Percentiles rank a stretch among this genome's conserved stretches.
phyloP scores from a whole-genome alignment of 1,140 invertebrate species.

The Zaprionus lachaisei region DNA sequence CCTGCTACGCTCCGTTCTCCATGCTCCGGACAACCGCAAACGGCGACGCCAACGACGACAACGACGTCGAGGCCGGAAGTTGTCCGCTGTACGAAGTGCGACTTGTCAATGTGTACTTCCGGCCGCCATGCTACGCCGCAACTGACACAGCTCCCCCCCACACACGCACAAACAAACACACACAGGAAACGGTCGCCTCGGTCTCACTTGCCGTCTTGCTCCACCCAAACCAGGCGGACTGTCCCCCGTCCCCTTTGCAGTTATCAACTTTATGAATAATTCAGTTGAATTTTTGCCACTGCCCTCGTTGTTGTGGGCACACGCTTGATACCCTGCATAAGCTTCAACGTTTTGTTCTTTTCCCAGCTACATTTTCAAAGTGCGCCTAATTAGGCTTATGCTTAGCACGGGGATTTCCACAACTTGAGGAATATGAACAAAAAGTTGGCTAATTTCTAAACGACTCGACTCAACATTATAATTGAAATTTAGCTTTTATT shows the following conservation, averaged over 20 bases:
- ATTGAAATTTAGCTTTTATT: background rate
- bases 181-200: slow-evolving; percentile 26
- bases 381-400: slow-evolving; percentile 10
- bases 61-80: slow-evolving; percentile 63
- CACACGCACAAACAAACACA: background rate
- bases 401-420: background rate
- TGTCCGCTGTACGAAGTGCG: slow-evolving; percentile 82
- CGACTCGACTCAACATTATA: background rate
- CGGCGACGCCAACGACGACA: slow-evolving; percentile 24
- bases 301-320: slow-evolving; percentile 16
- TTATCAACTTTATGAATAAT: slow-evolving; percentile 78
- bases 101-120: slow-evolving; percentile 83
- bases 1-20: slow-evolving; percentile 10
- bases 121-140: slow-evolving; percentile 72
- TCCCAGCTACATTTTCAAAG: background rate
- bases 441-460: background rate
- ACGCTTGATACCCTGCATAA: slow-evolving; percentile 6
- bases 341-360: slow-evolving; percentile 7
- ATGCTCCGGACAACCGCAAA: slow-evolving; percentile 43
- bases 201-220: background rate
- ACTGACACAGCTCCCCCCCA: slow-evolving; percentile 54
- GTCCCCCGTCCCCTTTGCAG: background rate
- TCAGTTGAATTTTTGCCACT: slow-evolving; percentile 56
- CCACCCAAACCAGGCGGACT: background rate
- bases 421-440: background rate